Evolutionary conservation across 2,797 vertebrate genomes (phyloP), one percentile per base, ranked within the genome.

Genomic region (Leucoraja ocellata): DNA sequence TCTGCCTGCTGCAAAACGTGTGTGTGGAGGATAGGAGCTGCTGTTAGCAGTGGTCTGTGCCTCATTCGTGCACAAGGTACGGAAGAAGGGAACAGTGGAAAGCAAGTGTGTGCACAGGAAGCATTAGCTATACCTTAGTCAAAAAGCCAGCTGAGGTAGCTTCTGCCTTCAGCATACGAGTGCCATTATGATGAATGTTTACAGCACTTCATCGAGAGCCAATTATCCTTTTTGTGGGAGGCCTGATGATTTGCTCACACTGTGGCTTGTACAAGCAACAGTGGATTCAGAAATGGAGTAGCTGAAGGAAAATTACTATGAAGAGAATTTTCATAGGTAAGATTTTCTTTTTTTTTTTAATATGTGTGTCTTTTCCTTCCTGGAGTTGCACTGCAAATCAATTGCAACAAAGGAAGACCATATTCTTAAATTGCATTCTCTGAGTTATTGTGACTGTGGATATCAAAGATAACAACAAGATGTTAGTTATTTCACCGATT

Each of bases 231-330:
- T 94, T 94, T 93, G 93, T 95, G 73, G 95, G 95, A 96, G 94
- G 94, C 95, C 95, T 95, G 94, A 95, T 96, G 94, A 95, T 96
- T 94, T 95, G 96, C 95, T 92, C 94, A 96, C 95, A 94, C 95
- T 93, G 95, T 94, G 94, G 94, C 74, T 93, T 93, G 93, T 90
- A 93, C 91, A 94, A 94, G 94, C 94, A 0, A 28, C 93, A 93
- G 94, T 94, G 93, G 86, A 93, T 94, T 94, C 21, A 94, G 94
- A 94, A 94, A 94, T 94, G 79, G 58, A 93, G 93, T 78, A 95
- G 93, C 94, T 79, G 86, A 93, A 94, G 77, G 81, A 74, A 94
- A 94, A 94, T 10, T 5, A 74, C 94, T 16, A 94, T 36, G 71
- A 95, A 91, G 91, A 91, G 93, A 94, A 94, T 79, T 79, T 93